These are phyloP conservation scores for Dicranocentrus wangi DNA, from an alignment of 2,888 invertebrate genomes.

Conservation along the genomic window DNA sequence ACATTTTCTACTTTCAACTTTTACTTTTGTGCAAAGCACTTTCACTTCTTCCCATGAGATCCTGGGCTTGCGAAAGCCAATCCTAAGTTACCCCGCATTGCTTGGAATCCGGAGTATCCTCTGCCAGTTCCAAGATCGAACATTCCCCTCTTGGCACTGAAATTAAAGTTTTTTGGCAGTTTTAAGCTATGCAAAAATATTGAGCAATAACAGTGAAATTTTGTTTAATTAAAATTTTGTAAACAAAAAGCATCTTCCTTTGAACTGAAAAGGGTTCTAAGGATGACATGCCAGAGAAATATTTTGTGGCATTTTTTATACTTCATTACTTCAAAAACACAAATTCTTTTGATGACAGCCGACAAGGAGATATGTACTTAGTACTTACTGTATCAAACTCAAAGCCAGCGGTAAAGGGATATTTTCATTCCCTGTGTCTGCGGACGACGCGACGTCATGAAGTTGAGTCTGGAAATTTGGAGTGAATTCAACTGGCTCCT, in stretches of 20 bases:
- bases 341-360: too few relatives aligned
- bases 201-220: too few relatives aligned
- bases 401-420: slow-evolving; percentile 50
- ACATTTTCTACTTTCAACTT: background rate
- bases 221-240: too few relatives aligned
- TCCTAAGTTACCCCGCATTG: slow-evolving; percentile 92
- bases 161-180: too few relatives aligned
- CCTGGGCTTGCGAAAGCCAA: slow-evolving; percentile 83
- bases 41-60: slow-evolving; percentile 45
- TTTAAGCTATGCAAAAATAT: too few relatives aligned
- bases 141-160: slow-evolving; percentile 84
- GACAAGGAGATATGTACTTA: too few relatives aligned
- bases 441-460: background rate
- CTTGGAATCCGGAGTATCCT: slow-evolving; percentile 90
- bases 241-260: too few relatives aligned
- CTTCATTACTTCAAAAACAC: too few relatives aligned
- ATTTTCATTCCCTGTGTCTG: slow-evolving; percentile 18
- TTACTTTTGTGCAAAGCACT: background rate
- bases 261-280: too few relatives aligned
- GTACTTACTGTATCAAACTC: slow-evolving; percentile 49
- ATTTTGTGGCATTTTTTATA: too few relatives aligned
- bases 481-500: slow-evolving; percentile 6
- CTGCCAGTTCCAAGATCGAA: slow-evolving; percentile 89
- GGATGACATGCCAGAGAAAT: too few relatives aligned
- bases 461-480: background rate